Conservation (phyloP, 64 coral and sea anemone genomes). For the Porites australiensis region DNA sequence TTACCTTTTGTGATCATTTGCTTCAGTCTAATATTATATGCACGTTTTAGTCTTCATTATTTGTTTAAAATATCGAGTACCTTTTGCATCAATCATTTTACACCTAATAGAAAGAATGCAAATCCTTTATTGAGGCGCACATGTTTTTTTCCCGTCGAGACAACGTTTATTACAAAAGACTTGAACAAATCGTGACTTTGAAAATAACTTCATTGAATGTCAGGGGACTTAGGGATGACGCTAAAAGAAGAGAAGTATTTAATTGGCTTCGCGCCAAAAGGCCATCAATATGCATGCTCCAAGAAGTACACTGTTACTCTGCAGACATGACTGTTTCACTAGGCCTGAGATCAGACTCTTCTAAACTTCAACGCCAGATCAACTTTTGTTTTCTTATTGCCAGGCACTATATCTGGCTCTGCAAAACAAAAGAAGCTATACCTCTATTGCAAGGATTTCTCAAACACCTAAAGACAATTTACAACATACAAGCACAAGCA, state of each 20-base stretch:
- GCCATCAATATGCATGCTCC: slow-evolving; percentile 26
- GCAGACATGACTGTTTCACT: too few relatives aligned
- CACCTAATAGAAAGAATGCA: background rate
- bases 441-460: too few relatives aligned
- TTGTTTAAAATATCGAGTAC: slow-evolving; percentile 2
- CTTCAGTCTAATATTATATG: background rate
- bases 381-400: too few relatives aligned
- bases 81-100: background rate
- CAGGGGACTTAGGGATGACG: background rate
- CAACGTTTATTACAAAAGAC: background rate
- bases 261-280: slow-evolving; percentile 30
- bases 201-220: slow-evolving; percentile 35
- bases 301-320: slow-evolving; percentile 39
- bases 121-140: slow-evolving; percentile 1
- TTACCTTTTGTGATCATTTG: background rate
- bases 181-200: slow-evolving; percentile 5
- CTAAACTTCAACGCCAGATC: too few relatives aligned
- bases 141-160: slow-evolving; percentile 1
- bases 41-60: background rate
- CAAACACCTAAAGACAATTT: too few relatives aligned
- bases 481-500: too few relatives aligned
- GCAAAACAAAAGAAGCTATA: too few relatives aligned
- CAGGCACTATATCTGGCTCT: too few relatives aligned
- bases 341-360: too few relatives aligned
- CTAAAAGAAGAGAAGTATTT: slow-evolving; percentile 29